Percentiles rank a stretch among this genome's conserved stretches.
phyloP scores from a whole-genome alignment of 2,113 vertebrate genomes.

The Hippocampus mohnikei region DNA sequence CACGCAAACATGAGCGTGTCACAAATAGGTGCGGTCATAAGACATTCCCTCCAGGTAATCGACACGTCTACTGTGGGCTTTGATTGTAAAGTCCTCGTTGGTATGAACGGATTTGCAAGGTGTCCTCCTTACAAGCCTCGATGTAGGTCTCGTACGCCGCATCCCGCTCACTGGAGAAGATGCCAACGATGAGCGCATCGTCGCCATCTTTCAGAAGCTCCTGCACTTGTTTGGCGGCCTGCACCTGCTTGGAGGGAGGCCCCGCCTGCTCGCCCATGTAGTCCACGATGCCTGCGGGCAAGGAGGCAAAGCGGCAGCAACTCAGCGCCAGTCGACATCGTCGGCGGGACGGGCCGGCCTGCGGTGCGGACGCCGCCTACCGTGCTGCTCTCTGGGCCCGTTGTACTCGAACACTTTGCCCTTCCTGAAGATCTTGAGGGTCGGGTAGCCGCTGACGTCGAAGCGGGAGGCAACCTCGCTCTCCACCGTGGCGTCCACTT shows the following conservation, averaged over 20 bases:
- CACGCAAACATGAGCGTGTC: background rate
- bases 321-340: background rate
- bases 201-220: conserved; percentile 89
- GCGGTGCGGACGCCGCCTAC: conserved; percentile 56
- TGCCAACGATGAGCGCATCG: conserved; percentile 83
- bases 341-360: background rate
- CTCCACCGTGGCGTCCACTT: conserved; percentile 85
- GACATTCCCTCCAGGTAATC: background rate
- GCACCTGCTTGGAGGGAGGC: conserved; percentile 88
- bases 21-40: background rate
- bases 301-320: background rate
- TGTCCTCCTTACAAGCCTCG: conserved; percentile 80
- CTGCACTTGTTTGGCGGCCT: conserved; percentile 84
- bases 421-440: conserved; percentile 93
- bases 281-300: conserved; percentile 82
- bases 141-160: conserved; percentile 80
- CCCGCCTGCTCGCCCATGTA: conserved; percentile 92
- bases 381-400: conserved; percentile 87
- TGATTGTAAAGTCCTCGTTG: no score
- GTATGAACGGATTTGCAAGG: no score
- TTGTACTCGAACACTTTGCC: conserved; percentile 90
- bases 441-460: conserved; percentile 85
- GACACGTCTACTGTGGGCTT: background rate
- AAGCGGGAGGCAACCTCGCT: conserved; percentile 82
- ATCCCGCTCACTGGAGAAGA: conserved; percentile 82